Base-by-base conservation (phyloP, 1,140 invertebrate species). In the Drosophila nebulosa region DNA sequence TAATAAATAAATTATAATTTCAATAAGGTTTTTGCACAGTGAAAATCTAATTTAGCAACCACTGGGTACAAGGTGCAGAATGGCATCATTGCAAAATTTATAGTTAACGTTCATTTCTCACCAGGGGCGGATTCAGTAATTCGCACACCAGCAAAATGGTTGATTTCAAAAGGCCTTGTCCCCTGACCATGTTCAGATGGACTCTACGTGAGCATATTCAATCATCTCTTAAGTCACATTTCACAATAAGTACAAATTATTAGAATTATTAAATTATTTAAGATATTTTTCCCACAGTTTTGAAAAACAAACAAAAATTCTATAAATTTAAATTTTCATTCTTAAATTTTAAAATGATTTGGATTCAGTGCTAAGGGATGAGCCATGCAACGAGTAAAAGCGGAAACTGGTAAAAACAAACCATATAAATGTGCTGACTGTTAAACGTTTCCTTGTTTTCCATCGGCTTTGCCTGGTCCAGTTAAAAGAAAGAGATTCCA, bases 1-100 rank as follows among this genome's bases (percentile, higher is more conserved):
- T 85, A 68, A 80, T 85, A 80, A 63, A 78, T 70, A 86, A 88
- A 81, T 85, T 81, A 81, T 78, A 80, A 81, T 85, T 85, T 88
- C 83, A 85, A 85, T 86, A 80, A 86, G 76, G 66, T 68, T 66
- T 61, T 53, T 46, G 58, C 36, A 69, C 22, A 24, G 50, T 60
- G 56, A 51, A 74, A 74, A 83, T 84, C 71, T 71, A 83, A 81
- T 83, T 81, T 67, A 21, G 46, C 62, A 18, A 56, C 58, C 18
- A 46, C 57, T 1, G 39, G 39, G 26, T 21, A 9, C 59, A 61
- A 55, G 57, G 14, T n/a, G 21, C 56, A 27, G 4, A 26, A 24
- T 30, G 39, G 24, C 52, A 64, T 53, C 39, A 22, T 10, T 10
- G 16, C 39, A 46, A 21, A 46, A 9, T 46, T 46, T 46, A 46